Base-by-base conservation (phyloP, 2,888 invertebrate species). In the Ormia ochracea region DNA sequence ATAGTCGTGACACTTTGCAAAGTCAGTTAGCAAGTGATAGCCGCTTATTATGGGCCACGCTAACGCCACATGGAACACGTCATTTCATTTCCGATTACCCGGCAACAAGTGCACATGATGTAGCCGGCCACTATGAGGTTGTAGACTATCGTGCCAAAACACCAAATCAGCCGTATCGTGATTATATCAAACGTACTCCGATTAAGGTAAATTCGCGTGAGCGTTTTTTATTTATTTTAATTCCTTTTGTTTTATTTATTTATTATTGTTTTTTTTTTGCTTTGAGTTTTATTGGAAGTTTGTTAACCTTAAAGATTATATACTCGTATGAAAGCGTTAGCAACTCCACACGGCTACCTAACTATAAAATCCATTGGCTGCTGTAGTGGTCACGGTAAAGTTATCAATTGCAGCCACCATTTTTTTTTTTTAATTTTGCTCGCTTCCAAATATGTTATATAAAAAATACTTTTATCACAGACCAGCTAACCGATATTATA, bases 51-150 rank as follows among this genome's bases (percentile, higher is more conserved):
- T 96, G 96, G 96, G 96, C 96, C 1, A 95, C 96, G 0, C 89
- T 96, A 9, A 96, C 96, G 0, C 96, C 96, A 0, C 92, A 95
- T 19, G 95, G 95, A 12, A 95, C 95, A 0, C 91, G 94, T 21
- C 95, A 96, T 88, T 95, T 94, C 87, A 93, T 94, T 70, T 92
- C 93, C 78, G 93, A 93, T 84, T 93, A 91, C 82, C 86, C 88
- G 5, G 78, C 82, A 10, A 86, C 83, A 21, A 85, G 83, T 69
- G 86, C 85, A 58, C 84, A 84, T 0, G 80, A 78, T 38, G 69
- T 81, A 3, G 92, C 94, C 86, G 93, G 93, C 79, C 94, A 94
- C 87, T 94, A 94, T 87, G 94, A 94, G 85, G 93, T 93, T 74
- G 93, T 94, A 1, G 94, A 94, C 45, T 90, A 90, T 82, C 88